Percentiles rank a stretch among this genome's conserved stretches.
Evolutionary conservation across 2,797 vertebrate species (phyloP).

Genomic region (Orientallactaga sibirica): DNA sequence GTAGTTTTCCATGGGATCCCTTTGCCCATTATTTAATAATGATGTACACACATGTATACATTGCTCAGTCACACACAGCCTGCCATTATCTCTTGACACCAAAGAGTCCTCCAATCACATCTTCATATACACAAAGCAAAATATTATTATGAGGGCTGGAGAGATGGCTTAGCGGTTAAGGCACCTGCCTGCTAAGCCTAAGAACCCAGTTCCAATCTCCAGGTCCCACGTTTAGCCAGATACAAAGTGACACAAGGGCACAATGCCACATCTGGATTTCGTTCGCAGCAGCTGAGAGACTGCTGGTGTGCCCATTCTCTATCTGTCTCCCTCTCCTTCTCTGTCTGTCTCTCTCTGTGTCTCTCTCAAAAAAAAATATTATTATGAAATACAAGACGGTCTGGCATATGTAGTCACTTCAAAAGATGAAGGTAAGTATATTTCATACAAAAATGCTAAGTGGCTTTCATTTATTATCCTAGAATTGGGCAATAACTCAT

Average conservation of each 20-base stretch:
- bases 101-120: background rate
- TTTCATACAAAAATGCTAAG: background rate
- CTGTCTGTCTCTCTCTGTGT: too few species aligned
- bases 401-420: background rate
- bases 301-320: too few species aligned
- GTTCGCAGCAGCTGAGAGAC: too few species aligned
- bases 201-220: too few species aligned
- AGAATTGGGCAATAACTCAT: background rate
- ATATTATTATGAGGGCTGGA: background rate
- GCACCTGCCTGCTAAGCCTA: too few species aligned
- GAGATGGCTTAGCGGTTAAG: too few species aligned
- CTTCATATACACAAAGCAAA: background rate
- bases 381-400: background rate
- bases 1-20: background rate
- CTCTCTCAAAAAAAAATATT: background rate
- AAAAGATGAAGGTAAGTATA: background rate
- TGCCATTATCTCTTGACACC: background rate
- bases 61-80: fast-evolving
- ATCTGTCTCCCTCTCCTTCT: too few species aligned
- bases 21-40: background rate
- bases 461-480: background rate
- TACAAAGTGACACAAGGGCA: too few species aligned
- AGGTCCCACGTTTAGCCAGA: too few species aligned
- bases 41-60: fast-evolving
- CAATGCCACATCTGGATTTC: too few species aligned